Conservation (phyloP, 2,888 invertebrate genomes). For the Drosophila monieri region DNA sequence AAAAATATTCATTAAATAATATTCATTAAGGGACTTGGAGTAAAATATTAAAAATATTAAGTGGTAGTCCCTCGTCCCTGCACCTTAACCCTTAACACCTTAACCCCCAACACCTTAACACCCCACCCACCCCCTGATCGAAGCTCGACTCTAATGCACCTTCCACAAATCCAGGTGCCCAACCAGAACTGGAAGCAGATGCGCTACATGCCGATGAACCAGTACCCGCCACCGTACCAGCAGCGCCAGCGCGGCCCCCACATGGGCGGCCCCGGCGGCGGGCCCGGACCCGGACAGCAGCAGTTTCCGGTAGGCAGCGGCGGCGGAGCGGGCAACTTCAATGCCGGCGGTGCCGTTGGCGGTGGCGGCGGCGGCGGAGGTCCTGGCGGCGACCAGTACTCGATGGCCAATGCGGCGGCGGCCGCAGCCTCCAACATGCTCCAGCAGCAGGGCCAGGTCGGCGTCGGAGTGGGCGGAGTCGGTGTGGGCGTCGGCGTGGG, state of each 20-base stretch:
- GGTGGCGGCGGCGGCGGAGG: conserved; percentile 73
- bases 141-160: background rate
- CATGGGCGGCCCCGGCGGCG: conserved; percentile 80
- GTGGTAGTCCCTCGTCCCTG: too few species aligned
- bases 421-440: conserved; percentile 50
- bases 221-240: conserved; percentile 83
- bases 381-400: conserved; percentile 82
- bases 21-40: too few species aligned
- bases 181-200: conserved; percentile 84
- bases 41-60: too few species aligned
- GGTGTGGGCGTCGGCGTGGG: conserved; percentile 43
- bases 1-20: too few species aligned
- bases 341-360: conserved; percentile 59
- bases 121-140: too few species aligned
- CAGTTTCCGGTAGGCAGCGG: conserved; percentile 61
- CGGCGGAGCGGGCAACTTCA: conserved; percentile 73
- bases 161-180: conserved; percentile 61
- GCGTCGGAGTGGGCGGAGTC: conserved; percentile 15
- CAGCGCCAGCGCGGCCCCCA: conserved; percentile 83
- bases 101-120: too few species aligned
- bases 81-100: background rate
- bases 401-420: conserved; percentile 84
- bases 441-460: conserved; percentile 84
- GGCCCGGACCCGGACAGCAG: conserved; percentile 46
- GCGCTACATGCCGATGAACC: conserved; percentile 84